Evolutionary conservation across 2,797 vertebrate genomes (phyloP), one percentile per base, ranked within the genome.

Genomic region (Parambassis ranga): DNA sequence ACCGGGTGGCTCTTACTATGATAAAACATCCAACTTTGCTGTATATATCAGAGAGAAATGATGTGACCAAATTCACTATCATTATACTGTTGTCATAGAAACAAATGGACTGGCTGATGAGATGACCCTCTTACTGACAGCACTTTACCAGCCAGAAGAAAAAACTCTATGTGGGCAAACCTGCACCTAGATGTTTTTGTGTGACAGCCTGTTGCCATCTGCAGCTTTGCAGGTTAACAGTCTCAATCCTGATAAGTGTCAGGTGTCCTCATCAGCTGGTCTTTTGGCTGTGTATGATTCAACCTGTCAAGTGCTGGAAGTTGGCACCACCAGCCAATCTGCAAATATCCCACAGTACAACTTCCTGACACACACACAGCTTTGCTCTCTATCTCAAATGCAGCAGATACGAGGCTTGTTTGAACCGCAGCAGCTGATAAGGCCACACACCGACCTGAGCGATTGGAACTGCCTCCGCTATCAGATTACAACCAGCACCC

Each of bases 401-500:
- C 19, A 64, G 71, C 86, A 86, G 84, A 84, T 71, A 66, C 16
- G 19, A 38, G 67, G 60, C 67, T 62, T 10, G 48, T 83, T 75
- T 84, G 64, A 85, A 77, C 65, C 56, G 13, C 15, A 44, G 35
- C 72, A 59, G 68, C 20, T 9, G 81, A 90, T 89, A 87, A 86
- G 76, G 26, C 51, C 55, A 64, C 49, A 61, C 75, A 48, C 75
- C 44, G 56, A 69, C 79, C 65, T 61, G 65, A 69, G 50, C 67
- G 79, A 86, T 79, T 69, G 65, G 65, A 77, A 44, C 69, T 64
- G 69, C 67, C 43, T 66, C 62, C 36, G 1, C 71, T 47, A 85
- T 88, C 87, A 82, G 82, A 89, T 86, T 75, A 75, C 66, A 79
- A 77, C 70, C 64, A 77, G 57, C 66, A 32, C 62, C 71, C 37